A percentile compares a stretch with the other conserved stretches of the same genome.
Evolutionary conservation across 2,888 invertebrate genomes (phyloP).

Genomic region (Chalcis sispes): DNA sequence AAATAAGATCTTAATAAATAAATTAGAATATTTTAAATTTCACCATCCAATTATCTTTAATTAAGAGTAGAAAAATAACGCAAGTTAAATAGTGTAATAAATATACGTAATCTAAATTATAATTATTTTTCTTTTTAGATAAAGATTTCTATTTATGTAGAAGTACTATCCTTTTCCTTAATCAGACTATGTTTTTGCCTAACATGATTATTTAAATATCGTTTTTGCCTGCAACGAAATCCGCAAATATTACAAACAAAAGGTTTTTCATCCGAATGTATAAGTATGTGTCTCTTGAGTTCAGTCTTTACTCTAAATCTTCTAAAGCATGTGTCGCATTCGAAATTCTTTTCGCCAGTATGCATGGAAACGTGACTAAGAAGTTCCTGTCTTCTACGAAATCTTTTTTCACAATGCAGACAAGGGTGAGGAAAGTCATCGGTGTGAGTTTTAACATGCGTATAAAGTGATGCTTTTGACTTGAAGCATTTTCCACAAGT

Average conservation of each 20-base stretch:
- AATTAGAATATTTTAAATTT: no score
- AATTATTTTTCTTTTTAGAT: no score
- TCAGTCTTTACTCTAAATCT: conserved; percentile 80
- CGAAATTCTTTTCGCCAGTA: conserved; percentile 78
- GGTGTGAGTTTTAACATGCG: conserved; percentile 77
- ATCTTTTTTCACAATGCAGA: conserved; percentile 77
- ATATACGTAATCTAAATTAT: no score
- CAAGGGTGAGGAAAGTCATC: conserved; percentile 76
- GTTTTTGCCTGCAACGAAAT: conserved; percentile 77
- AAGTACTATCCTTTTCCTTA: background rate
- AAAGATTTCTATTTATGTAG: background rate
- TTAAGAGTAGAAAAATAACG: no score
- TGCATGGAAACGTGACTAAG: conserved; percentile 78
- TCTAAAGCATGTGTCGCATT: conserved; percentile 77
- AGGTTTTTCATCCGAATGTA: conserved; percentile 78
- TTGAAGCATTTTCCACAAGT: conserved; percentile 77
- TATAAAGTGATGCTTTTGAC: conserved; percentile 75
- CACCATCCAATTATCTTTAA: no score
- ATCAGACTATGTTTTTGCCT: conserved; percentile 76
- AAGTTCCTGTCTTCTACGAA: conserved; percentile 78
- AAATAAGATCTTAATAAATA: no score
- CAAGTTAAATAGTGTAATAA: no score
- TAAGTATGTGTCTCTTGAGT: conserved; percentile 78
- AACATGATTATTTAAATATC: conserved; percentile 78
- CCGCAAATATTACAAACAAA: conserved; percentile 77